Evolutionary conservation across 1,140 invertebrate species (phyloP).

Genomic region (Aphelenchoides fujianensis): DNA sequence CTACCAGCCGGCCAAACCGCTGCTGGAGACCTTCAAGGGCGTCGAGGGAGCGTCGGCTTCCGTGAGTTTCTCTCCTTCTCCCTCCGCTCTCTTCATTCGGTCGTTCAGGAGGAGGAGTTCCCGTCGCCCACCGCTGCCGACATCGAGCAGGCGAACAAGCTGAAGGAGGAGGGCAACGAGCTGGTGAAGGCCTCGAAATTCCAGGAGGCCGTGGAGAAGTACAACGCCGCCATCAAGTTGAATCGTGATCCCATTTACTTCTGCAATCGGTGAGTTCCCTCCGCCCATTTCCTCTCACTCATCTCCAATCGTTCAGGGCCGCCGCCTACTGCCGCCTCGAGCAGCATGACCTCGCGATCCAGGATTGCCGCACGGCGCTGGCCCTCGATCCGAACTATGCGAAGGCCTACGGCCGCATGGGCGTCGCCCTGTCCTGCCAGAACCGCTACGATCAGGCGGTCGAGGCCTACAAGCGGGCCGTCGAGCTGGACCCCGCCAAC

Average conservation of each 20-base stretch:
- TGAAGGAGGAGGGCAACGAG: constrained; percentile 53
- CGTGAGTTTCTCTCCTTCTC: constrained; percentile 1
- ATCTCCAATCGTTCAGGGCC: constrained; percentile 37
- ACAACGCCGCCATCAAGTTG: constrained; percentile 58
- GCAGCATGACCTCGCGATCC: constrained; percentile 72
- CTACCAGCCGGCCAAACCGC: constrained; percentile 56
- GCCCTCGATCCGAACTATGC: constrained; percentile 82
- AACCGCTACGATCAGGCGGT: constrained; percentile 77
- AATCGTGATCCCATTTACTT: constrained; percentile 55
- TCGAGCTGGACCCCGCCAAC: constrained; percentile 86
- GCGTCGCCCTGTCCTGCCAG: constrained; percentile 81
- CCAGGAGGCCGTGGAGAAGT: constrained; percentile 55
- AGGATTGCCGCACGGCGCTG: constrained; percentile 83
- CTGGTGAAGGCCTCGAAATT: constrained; percentile 46
- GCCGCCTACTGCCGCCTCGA: constrained; percentile 61
- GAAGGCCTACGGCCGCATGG: constrained; percentile 88
- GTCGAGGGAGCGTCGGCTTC: constrained; percentile 45
- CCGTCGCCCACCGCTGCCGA: constrained; percentile 45
- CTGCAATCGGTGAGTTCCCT: constrained; percentile 43
- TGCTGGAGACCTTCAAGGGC: constrained; percentile 55
- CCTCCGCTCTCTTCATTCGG: neutral
- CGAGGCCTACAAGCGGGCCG: constrained; percentile 79
- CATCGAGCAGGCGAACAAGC: constrained; percentile 41
- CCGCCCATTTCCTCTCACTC: neutral
- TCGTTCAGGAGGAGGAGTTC: constrained; percentile 50